These are phyloP conservation scores for Eretmocerus hayati DNA, from an alignment of 2,888 invertebrate genomes.

Conservation along the genomic window DNA sequence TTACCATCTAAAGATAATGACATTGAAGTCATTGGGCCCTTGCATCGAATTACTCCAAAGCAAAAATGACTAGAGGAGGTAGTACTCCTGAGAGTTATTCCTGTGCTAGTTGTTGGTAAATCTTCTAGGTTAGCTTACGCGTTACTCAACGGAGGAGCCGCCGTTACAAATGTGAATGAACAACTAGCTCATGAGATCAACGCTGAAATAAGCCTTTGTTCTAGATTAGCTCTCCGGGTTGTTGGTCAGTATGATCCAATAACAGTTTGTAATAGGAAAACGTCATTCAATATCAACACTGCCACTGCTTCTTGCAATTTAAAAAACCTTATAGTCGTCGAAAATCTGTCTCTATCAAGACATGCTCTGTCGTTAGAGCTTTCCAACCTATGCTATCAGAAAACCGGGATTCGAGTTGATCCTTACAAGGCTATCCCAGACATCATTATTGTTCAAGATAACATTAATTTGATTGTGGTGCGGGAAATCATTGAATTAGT, in stretches of 20 bases:
- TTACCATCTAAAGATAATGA: background rate
- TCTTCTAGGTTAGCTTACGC: background rate
- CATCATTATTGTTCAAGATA: slow-evolving; percentile 1
- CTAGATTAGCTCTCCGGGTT: background rate
- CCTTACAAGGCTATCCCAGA: background rate
- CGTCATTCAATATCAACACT: background rate
- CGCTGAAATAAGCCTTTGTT: too few species aligned
- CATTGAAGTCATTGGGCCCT: too few species aligned
- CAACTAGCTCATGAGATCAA: background rate
- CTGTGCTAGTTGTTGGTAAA: background rate
- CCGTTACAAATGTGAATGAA: background rate
- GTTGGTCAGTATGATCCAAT: background rate
- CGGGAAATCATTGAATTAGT: background rate
- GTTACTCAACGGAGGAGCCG: background rate
- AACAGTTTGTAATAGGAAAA: background rate
- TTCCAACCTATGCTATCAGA: background rate
- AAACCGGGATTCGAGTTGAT: background rate
- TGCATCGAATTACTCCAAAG: background rate
- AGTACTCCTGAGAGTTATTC: background rate
- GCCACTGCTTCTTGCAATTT: background rate
- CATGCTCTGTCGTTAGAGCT: background rate
- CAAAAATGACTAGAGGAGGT: background rate
- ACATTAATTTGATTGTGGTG: background rate
- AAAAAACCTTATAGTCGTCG: background rate
- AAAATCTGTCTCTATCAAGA: background rate